These are phyloP conservation scores for Fistularia tabacaria DNA, from an alignment of 2,797 vertebrate genomes.

Conservation along the genomic window DNA sequence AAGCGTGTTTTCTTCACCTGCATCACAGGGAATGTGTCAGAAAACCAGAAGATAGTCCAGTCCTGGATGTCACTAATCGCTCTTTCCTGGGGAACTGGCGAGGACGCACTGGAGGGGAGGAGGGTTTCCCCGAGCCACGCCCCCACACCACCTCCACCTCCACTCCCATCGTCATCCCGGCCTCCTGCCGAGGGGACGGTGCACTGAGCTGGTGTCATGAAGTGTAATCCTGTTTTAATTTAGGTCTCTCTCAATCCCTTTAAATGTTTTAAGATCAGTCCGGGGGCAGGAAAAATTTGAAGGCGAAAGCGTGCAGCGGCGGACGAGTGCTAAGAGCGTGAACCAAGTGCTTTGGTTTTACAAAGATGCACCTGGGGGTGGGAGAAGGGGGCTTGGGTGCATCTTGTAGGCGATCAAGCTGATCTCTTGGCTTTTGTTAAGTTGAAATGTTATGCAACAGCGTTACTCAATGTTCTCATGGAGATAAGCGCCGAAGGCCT, in stretches of 20 bases:
- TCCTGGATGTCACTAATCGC: too few species aligned
- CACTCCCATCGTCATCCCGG: slow-evolving; percentile 4
- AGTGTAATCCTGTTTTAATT: slow-evolving; percentile 62
- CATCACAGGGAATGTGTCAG: too few species aligned
- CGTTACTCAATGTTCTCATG: slow-evolving; percentile 60
- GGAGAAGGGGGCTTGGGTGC: too few species aligned
- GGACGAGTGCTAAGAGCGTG: neutral
- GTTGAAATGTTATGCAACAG: slow-evolving; percentile 65
- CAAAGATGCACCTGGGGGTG: neutral
- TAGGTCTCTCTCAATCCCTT: slow-evolving; percentile 36
- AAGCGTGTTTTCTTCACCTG: too few species aligned
- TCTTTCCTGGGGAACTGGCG: too few species aligned
- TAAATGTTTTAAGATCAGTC: slow-evolving; percentile 5
- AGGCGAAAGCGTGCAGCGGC: neutral
- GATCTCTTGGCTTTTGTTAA: slow-evolving; percentile 27
- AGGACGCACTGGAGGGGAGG: too few species aligned
- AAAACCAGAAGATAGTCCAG: too few species aligned
- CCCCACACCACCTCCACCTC: slow-evolving; percentile 12
- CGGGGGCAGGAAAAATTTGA: neutral
- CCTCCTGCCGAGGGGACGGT: slow-evolving; percentile 1
- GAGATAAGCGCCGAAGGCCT: slow-evolving; percentile 55
- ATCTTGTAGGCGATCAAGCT: neutral
- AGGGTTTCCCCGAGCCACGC: slow-evolving; percentile 21
- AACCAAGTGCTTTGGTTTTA: neutral
- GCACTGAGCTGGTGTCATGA: slow-evolving; percentile 59